phyloP scores from a whole-genome alignment of 2,888 invertebrate genomes.

The Hemaris fuciformis region DNA sequence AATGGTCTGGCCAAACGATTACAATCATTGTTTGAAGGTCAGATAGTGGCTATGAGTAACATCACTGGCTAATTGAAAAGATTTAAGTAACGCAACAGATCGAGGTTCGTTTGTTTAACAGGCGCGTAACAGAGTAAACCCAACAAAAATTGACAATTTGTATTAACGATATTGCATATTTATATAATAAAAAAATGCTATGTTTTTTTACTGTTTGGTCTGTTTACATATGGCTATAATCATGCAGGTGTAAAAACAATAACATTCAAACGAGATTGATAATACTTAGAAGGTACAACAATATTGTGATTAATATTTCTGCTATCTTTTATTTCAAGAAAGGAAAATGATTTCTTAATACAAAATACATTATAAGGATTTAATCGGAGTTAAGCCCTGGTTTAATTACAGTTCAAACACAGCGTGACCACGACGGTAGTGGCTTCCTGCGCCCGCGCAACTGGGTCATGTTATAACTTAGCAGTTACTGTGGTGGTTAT shows the following conservation, averaged over 20 bases:
- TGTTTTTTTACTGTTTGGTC: too few relatives aligned
- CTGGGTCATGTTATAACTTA: constrained; percentile 59
- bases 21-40: neutral
- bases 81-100: constrained; percentile 20
- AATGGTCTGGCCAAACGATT: neutral
- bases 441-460: constrained; percentile 65
- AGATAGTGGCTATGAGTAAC: constrained; percentile 5
- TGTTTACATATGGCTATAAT: too few relatives aligned
- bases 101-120: constrained; percentile 13
- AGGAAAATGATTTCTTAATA: neutral
- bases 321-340: neutral
- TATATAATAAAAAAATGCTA: too few relatives aligned
- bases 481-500: constrained; percentile 41
- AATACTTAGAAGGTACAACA: too few relatives aligned
- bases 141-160: neutral
- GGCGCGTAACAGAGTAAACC: neutral
- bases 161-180: too few relatives aligned
- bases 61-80: neutral
- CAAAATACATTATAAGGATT: constrained; percentile 23
- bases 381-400: constrained; percentile 56
- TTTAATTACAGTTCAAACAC: constrained; percentile 71
- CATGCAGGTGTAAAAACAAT: too few relatives aligned
- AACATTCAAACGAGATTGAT: too few relatives aligned
- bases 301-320: too few relatives aligned
- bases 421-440: constrained; percentile 61